Evolutionary conservation across 2,797 vertebrate genomes (phyloP).

Genomic region (Toxotes lorentzi): DNA sequence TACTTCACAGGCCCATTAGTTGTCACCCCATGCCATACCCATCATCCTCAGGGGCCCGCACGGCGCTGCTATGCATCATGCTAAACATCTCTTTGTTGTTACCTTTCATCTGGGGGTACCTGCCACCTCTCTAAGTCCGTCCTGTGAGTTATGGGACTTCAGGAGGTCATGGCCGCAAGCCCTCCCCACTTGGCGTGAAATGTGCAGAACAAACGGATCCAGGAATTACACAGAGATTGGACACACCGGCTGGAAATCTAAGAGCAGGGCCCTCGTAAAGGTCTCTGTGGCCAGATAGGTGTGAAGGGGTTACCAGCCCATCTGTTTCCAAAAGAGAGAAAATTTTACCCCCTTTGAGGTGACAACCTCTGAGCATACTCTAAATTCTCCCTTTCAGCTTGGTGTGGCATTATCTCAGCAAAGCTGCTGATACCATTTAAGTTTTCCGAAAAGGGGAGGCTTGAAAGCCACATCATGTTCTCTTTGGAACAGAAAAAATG

Average conservation of each 20-base stretch:
- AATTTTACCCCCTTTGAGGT: conserved; percentile 53
- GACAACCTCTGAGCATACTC: conserved; percentile 48
- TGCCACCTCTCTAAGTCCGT: conserved; percentile 85
- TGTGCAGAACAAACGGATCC: conserved; percentile 90
- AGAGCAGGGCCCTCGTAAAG: conserved; percentile 62
- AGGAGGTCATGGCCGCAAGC: conserved; percentile 84
- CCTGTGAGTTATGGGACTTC: conserved; percentile 88
- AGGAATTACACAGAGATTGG: conserved; percentile 82
- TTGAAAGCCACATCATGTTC: conserved; percentile 26
- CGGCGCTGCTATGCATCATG: conserved; percentile 76
- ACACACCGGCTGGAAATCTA: conserved; percentile 78
- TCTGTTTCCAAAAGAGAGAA: conserved; percentile 71
- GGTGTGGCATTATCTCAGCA: conserved; percentile 29
- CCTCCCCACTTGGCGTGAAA: conserved; percentile 89
- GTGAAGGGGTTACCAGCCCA: conserved; percentile 76
- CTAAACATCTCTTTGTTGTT: conserved; percentile 88
- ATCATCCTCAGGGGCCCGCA: conserved; percentile 83
- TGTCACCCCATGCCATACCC: conserved; percentile 88
- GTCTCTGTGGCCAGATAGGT: conserved; percentile 70
- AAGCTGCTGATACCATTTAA: conserved; percentile 9
- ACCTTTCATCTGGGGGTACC: conserved; percentile 90
- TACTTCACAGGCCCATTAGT: conserved; percentile 64
- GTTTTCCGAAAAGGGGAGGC: conserved; percentile 3
- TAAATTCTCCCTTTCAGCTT: conserved; percentile 49
- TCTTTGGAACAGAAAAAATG: conserved; percentile 32